Percentiles rank a stretch among this genome's conserved stretches.
Conservation (phyloP, 1,140 invertebrate species). For the Rhopalosiphum padi region DNA sequence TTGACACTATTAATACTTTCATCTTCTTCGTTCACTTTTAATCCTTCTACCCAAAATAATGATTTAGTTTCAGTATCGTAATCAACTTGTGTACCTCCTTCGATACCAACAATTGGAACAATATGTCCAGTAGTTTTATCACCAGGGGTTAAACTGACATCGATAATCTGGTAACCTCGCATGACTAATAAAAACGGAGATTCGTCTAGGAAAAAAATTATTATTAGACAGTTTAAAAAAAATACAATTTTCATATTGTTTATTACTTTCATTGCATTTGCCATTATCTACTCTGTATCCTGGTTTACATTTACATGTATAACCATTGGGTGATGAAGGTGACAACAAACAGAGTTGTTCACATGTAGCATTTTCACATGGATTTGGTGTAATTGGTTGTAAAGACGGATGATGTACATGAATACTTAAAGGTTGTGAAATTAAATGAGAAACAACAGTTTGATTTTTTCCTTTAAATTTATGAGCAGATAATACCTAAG, state of each 20-base stretch:
- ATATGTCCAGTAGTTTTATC: conserved; percentile 79
- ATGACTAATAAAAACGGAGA: conserved; percentile 89
- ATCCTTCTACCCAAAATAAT: conserved; percentile 85
- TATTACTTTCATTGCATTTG: conserved; percentile 73
- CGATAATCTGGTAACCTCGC: conserved; percentile 86
- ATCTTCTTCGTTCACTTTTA: conserved; percentile 72
- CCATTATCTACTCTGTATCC: conserved; percentile 80
- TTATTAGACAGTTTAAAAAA: conserved; percentile 47
- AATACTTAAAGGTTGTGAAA: conserved; percentile 92
- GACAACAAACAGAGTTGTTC: conserved; percentile 92
- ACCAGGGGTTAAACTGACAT: conserved; percentile 77
- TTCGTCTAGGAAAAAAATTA: conserved; percentile 70
- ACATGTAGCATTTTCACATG: conserved; percentile 81
- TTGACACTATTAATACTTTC: conserved; percentile 58
- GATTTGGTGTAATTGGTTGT: conserved; percentile 86
- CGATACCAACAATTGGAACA: conserved; percentile 89
- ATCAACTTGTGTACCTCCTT: conserved; percentile 88
- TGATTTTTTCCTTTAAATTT: conserved; percentile 92
- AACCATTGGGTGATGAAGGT: conserved; percentile 73
- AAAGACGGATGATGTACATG: conserved; percentile 92
- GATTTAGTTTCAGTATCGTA: conserved; percentile 85
- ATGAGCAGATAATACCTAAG: conserved; percentile 76
- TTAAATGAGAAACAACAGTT: conserved; percentile 90
- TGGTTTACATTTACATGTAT: conserved; percentile 89
- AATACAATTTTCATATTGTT: conserved; percentile 28